Evolutionary conservation across 2,888 invertebrate genomes (phyloP), one percentile per base, ranked within the genome.

Genomic region (Meghimatium bilineatum): DNA sequence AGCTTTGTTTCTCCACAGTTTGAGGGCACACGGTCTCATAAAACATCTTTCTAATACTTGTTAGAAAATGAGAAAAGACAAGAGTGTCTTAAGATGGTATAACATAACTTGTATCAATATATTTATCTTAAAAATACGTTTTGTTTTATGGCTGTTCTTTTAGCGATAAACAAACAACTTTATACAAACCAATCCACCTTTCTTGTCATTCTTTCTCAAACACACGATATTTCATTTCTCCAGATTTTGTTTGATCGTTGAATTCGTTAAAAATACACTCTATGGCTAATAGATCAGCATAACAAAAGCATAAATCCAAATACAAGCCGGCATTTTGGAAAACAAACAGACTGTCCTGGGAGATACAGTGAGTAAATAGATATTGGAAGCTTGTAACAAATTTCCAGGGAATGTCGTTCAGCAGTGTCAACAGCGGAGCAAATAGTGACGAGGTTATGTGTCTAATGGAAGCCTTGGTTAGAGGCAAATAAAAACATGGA

Each of bases 281-380:
- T 12, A 29, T 29, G 29, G 49, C 60, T 36, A 56, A 60, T 26
- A 60, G 17, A 76, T 60, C 26, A 76, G 34, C 32, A 60, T 60
- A 76, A 76, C 56, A 56, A 76, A 60, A 34, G 60, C 36, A 34
- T 38, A 52, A 66, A 77, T 66, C 63, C 34, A 60, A 77, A 77
- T 63, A 60, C 77, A 66, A 66, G 36, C 77, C 63, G 17, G 66
- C 32, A 77, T 60, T 77, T 66, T n/a, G n/a, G 29, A 63, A 77
- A 77, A 77, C 32, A 77, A 77, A 77, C 66, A 77, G 17, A 38
- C 10, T n/a, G n/a, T 36, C 60, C 38, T 20, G 66, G 20, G 63
- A 77, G 77, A 77, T 77, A 77, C 77, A 63, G 77, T 38, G 77
- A n/a, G 66, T n/a, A 63, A 77, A 77, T 66, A 77, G 38, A 66